Base-by-base conservation (phyloP, 1,140 invertebrate species). In the Hestina assimilis region DNA sequence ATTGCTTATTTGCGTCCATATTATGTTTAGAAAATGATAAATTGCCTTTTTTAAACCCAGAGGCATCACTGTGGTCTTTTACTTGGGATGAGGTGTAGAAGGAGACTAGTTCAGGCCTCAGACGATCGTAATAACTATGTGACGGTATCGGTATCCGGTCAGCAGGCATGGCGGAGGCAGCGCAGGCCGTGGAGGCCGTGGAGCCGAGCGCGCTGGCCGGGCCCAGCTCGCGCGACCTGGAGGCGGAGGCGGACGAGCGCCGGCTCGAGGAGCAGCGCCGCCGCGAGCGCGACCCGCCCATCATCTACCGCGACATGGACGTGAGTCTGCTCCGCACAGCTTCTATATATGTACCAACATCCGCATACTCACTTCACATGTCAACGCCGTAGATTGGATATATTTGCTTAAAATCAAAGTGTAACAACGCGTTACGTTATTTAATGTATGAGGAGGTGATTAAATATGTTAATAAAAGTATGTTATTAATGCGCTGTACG, bases 301-400 rank as follows among this genome's bases (percentile, higher is more conserved):
- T 97, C 69, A 92, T 96, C 28, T 97, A 94, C 83, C 93, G 92
- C 71, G 93, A 95, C 72, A 83, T 91, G 29, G 92, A 96, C 75
- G 92, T 95, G 89, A 92, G 92, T 73, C 8, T 0, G 21, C 20
- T n/a, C 6, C 3, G 3, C 8, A n/a, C 24, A 2, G 0, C 4
- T 26, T 26, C 1, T 9, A 26, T 26, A 9, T 9, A 6, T 4
- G n/a, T n/a, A n/a, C n/a, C n/a, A n/a, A n/a, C n/a, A n/a, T n/a
- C n/a, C n/a, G n/a, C n/a, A n/a, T n/a, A n/a, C n/a, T n/a, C n/a
- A n/a, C n/a, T n/a, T n/a, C n/a, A n/a, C n/a, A n/a, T n/a, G n/a
- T n/a, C n/a, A n/a, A n/a, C n/a, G n/a, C n/a, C n/a, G n/a, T n/a
- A n/a, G n/a, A n/a, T n/a, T n/a, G n/a, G n/a, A n/a, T n/a, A n/a